Evolutionary conservation across 2,888 invertebrate genomes (phyloP).

Genomic region (Lasioglossum malachurum): DNA sequence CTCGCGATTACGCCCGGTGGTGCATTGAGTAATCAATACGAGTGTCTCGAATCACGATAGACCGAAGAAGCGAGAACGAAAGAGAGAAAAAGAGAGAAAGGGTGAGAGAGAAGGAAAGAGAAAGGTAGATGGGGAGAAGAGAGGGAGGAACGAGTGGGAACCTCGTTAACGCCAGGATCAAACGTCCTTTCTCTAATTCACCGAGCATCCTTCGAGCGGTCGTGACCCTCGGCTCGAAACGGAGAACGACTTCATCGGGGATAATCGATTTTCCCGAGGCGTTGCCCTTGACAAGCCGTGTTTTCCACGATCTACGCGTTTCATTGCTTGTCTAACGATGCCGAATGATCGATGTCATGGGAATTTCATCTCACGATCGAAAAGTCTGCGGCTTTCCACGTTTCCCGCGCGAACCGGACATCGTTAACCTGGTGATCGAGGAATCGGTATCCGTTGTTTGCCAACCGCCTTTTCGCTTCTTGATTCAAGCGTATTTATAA

Average conservation of each 20-base stretch:
- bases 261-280: slow-evolving; percentile 47
- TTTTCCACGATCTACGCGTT: slow-evolving; percentile 26
- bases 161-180: slow-evolving; percentile 53
- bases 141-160: background rate
- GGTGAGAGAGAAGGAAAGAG: background rate
- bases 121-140: background rate
- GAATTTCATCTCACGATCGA: background rate
- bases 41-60: slow-evolving; percentile 40
- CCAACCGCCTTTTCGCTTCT: background rate
- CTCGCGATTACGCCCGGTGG: slow-evolving; percentile 47
- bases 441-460: slow-evolving; percentile 8
- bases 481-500: background rate
- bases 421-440: background rate
- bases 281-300: slow-evolving; percentile 33
- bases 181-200: slow-evolving; percentile 29
- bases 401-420: background rate
- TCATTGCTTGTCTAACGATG: slow-evolving; percentile 14
- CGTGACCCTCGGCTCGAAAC: slow-evolving; percentile 26
- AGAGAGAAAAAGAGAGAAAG: background rate
- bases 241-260: slow-evolving; percentile 17
- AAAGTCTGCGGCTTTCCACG: background rate
- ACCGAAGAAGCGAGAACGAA: slow-evolving; percentile 16
- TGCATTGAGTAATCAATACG: slow-evolving; percentile 62
- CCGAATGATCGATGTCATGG: background rate
- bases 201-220: slow-evolving; percentile 28